Base-by-base conservation (phyloP, 2,888 invertebrate species). In the Pheosia tremula region DNA sequence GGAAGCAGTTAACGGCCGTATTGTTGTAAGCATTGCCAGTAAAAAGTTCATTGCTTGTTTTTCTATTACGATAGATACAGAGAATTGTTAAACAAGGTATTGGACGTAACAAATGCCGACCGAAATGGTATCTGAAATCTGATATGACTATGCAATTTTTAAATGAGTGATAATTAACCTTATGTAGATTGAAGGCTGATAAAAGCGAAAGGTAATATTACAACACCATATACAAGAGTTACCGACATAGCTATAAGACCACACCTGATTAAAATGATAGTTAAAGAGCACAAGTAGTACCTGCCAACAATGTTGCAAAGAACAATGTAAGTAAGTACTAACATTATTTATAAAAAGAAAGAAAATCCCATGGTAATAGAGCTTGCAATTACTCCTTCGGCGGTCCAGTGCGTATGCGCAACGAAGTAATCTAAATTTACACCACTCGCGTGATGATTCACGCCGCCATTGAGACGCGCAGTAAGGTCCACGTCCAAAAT, bases 401-500 rank as follows among this genome's bases (percentile, higher is more conserved):
- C 61, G 57, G 55, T 57, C 63, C 70, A 62, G 62, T 59, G 73
- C 75, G 72, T 72, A 74, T 77, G 81, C 79, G 82, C 79, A 71
- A 66, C 71, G 71, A 78, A 79, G 69, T 73, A 67, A 63, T 83
- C 89, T 90, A 89, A 88, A 82, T 90, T 83, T 87, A 87, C 76
- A 74, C 75, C 74, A 68, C 75, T 57, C 75, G 72, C 64, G 68
- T 70, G 76, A 74, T 89, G 89, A 89, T 74, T 89, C 89, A 89
- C 75, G 13, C 78, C 78, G 80, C 83, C 85, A 87, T 86, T 86
- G 87, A 88, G 87, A 84, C 81, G 83, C 78, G 82, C 82, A 84
- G 83, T 87, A 84, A 85, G 83, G 82, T 82, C 81, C 63, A 58
- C 74, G 69, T 75, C 79, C 60, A 69, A 84, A 87, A 88, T 87